Percentiles rank a stretch among this genome's conserved stretches.
phyloP scores from a whole-genome alignment of 2,888 invertebrate genomes.

The Drosophila neoperkinsi region DNA sequence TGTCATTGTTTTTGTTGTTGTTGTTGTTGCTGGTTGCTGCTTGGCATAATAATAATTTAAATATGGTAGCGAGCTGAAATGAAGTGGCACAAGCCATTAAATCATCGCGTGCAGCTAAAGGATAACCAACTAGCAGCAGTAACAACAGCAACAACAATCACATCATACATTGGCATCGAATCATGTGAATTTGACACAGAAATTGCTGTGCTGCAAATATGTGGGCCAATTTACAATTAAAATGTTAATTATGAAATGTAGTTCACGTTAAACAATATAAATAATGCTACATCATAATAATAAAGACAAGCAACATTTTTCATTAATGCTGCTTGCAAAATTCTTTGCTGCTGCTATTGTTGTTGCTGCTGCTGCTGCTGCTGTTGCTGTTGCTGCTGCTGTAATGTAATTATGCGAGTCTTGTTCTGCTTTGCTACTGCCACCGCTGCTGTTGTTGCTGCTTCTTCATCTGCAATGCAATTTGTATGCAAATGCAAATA shows the following conservation, averaged over 20 bases:
- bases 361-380: conserved; percentile 23
- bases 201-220: conserved; percentile 28
- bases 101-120: conserved; percentile 81
- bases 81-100: conserved; percentile 80
- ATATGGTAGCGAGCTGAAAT: conserved; percentile 70
- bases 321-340: conserved; percentile 42
- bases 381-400: conserved; percentile 18
- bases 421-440: conserved; percentile 47
- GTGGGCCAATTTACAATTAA: conserved; percentile 48
- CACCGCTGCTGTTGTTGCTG: conserved; percentile 39
- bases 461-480: conserved; percentile 78
- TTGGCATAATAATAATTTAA: conserved; percentile 78
- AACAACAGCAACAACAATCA: conserved; percentile 11
- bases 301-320: conserved; percentile 11
- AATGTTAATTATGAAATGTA: conserved; percentile 56
- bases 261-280: conserved; percentile 32
- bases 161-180: conserved; percentile 47
- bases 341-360: conserved; percentile 35
- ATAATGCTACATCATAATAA: conserved; percentile 40
- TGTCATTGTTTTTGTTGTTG: conserved; percentile 12
- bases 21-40: conserved; percentile 31
- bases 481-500: conserved; percentile 79
- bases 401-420: conserved; percentile 66
- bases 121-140: conserved; percentile 57
- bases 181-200: conserved; percentile 34